Conservation (phyloP, 2,888 invertebrate species). For the Acanthosepion esculentum region DNA sequence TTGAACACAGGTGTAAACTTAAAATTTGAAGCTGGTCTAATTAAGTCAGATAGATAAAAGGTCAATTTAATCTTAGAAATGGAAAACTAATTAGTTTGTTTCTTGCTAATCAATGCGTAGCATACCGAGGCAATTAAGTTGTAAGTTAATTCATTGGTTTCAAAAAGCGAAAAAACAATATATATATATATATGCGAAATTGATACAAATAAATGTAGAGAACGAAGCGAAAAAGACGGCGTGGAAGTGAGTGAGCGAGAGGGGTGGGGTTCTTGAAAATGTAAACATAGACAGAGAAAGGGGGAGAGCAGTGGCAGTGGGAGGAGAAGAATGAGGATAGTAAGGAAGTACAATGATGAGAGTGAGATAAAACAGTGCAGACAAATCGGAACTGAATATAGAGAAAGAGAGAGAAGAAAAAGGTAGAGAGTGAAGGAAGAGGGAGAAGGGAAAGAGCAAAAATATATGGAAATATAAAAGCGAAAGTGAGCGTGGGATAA, state of each 20-base stretch:
- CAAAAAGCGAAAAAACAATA: neutral
- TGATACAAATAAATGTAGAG: neutral
- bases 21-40: neutral
- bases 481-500: too few relatives aligned
- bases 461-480: too few relatives aligned
- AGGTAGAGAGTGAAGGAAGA: too few relatives aligned
- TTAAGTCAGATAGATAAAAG: neutral
- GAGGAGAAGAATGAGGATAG: too few relatives aligned
- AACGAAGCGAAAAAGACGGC: neutral
- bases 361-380: too few relatives aligned
- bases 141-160: neutral
- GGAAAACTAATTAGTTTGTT: slow-evolving; percentile 21
- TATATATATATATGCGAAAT: neutral
- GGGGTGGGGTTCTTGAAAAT: too few relatives aligned
- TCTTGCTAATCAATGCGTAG: neutral
- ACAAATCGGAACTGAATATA: neutral
- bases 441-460: too few relatives aligned
- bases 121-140: neutral
- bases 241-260: too few relatives aligned
- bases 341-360: too few relatives aligned
- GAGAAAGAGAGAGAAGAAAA: neutral
- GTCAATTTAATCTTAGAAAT: slow-evolving; percentile 23
- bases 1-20: neutral
- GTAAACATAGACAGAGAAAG: neutral
- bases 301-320: neutral